A percentile compares a stretch with the other conserved stretches of the same genome.
Conservation (phyloP, 2,888 invertebrate species). For the Scaeva pyrastri region DNA sequence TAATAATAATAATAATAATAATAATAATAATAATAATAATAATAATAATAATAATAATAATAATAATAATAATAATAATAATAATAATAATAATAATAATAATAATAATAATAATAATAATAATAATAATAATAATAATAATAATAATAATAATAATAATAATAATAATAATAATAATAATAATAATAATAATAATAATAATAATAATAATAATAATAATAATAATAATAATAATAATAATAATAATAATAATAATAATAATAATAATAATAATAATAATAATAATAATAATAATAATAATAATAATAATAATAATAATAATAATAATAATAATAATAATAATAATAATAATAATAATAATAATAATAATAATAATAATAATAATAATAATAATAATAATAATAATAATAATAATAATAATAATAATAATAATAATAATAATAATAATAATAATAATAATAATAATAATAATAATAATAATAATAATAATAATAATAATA, state of each 20-base stretch:
- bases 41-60: slow-evolving; percentile 38
- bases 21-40: slow-evolving; percentile 51
- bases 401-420: slow-evolving; percentile 38
- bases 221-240: slow-evolving; percentile 38
- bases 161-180: slow-evolving; percentile 38
- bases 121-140: slow-evolving; percentile 52
- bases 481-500: slow-evolving; percentile 52
- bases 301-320: slow-evolving; percentile 52
- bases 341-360: slow-evolving; percentile 38
- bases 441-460: slow-evolving; percentile 51
- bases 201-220: slow-evolving; percentile 51
- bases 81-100: slow-evolving; percentile 51
- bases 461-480: slow-evolving; percentile 38
- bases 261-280: slow-evolving; percentile 51
- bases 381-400: slow-evolving; percentile 51
- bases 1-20: slow-evolving; percentile 52
- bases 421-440: slow-evolving; percentile 52
- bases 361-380: slow-evolving; percentile 52
- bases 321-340: slow-evolving; percentile 51
- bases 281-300: slow-evolving; percentile 38
- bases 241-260: slow-evolving; percentile 52
- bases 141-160: slow-evolving; percentile 51
- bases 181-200: slow-evolving; percentile 52
- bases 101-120: slow-evolving; percentile 38
- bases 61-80: slow-evolving; percentile 52